These are phyloP conservation scores for Nesogale talazaci DNA, from an alignment of 2,113 vertebrate species.

Conservation along the genomic window DNA sequence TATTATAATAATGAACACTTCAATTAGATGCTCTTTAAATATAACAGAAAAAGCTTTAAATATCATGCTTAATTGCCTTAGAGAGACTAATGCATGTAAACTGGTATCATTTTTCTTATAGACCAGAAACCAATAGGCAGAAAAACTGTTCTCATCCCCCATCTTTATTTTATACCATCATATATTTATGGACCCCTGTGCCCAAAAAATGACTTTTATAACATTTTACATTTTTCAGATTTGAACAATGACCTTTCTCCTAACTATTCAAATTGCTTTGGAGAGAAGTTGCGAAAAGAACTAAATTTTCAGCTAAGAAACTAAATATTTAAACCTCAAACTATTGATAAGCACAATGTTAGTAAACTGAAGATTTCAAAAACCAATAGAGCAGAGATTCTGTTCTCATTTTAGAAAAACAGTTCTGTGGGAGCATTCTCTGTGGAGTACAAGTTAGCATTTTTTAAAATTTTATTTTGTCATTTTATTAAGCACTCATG, in stretches of 20 bases:
- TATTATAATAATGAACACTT: neutral
- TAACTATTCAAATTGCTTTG: neutral
- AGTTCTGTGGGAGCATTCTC: neutral
- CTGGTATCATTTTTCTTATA: neutral
- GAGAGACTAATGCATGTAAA: neutral
- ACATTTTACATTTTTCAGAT: neutral
- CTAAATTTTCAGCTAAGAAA: conserved; percentile 3
- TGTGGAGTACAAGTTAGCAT: neutral
- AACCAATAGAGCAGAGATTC: neutral
- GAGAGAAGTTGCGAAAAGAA: neutral
- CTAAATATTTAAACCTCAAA: neutral
- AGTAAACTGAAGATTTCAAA: conserved; percentile 22
- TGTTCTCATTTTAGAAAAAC: neutral
- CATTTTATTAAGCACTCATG: no score
- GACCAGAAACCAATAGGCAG: neutral
- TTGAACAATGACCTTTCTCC: neutral
- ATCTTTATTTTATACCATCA: neutral
- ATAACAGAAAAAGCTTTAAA: conserved; percentile 37
- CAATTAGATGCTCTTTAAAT: neutral
- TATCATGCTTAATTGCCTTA: neutral
- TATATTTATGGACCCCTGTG: no score
- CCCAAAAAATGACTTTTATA: neutral
- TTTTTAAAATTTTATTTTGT: no score
- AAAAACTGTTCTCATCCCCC: neutral
- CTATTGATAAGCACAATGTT: conserved; percentile 23